A percentile compares a stretch with the other conserved stretches of the same genome.
phyloP scores from a whole-genome alignment of 2,797 vertebrate species.

The Chelonia mydas region DNA sequence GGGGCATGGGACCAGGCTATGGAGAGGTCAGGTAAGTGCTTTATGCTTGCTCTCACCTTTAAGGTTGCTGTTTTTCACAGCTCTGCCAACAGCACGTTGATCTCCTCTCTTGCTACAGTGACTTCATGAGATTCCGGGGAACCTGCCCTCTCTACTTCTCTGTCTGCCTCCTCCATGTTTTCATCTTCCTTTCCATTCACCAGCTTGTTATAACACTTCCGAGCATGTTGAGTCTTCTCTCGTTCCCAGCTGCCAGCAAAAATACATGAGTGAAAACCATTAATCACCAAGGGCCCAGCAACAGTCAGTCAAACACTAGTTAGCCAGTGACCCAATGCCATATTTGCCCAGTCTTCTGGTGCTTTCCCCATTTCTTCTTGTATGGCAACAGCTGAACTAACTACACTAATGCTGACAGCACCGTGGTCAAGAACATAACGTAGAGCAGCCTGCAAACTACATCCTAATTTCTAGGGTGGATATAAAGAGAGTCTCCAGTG shows the following conservation, averaged over 20 bases:
- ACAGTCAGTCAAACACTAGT: neutral
- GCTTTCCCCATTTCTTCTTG: neutral
- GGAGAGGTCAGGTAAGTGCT: neutral
- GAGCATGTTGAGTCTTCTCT: slow-evolving; percentile 49
- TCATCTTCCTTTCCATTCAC: neutral
- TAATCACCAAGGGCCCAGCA: neutral
- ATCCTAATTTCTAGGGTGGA: neutral
- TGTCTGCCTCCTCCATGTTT: neutral
- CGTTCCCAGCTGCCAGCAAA: slow-evolving; percentile 72
- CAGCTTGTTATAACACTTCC: neutral
- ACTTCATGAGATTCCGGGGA: slow-evolving; percentile 66
- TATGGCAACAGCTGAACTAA: neutral
- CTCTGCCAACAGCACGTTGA: slow-evolving; percentile 70
- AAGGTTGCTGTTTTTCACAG: slow-evolving; percentile 48
- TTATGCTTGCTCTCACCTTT: slow-evolving; percentile 51
- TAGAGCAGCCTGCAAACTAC: rapidly evolving
- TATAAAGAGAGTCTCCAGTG: neutral
- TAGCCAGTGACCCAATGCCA: neutral
- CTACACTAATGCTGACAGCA: neutral
- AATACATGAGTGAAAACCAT: neutral
- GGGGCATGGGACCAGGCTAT: neutral
- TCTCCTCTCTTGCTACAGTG: slow-evolving; percentile 70
- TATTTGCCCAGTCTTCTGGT: neutral
- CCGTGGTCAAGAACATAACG: neutral
- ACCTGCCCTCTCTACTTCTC: neutral